phyloP scores from a whole-genome alignment of 2,113 vertebrate species.

The Nyctereutes procyonoides region DNA sequence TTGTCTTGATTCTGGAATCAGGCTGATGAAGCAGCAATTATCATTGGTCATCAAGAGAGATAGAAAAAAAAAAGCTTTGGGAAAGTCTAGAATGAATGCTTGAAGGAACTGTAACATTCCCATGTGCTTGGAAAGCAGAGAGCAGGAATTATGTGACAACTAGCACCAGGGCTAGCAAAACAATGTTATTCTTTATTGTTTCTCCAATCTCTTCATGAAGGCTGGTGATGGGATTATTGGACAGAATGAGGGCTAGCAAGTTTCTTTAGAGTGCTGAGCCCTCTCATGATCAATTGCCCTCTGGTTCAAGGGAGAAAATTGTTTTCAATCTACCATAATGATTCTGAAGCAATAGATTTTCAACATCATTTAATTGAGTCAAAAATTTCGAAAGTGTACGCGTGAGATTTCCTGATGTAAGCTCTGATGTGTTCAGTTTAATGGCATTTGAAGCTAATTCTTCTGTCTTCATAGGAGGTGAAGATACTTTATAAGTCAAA shows the following conservation, averaged over 20 bases:
- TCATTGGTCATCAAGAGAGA: neutral
- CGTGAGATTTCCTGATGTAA: neutral
- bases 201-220: neutral
- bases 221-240: neutral
- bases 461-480: neutral
- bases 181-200: neutral
- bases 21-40: neutral
- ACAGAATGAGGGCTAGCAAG: neutral
- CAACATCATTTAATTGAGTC: slow-evolving; percentile 49
- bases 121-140: neutral
- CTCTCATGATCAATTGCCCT: neutral
- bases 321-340: slow-evolving; percentile 11
- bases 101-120: neutral
- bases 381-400: slow-evolving; percentile 47
- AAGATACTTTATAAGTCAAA: slow-evolving; percentile 47
- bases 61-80: neutral
- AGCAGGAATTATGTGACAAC: neutral
- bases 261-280: neutral
- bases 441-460: slow-evolving; percentile 20
- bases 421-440: slow-evolving; percentile 3
- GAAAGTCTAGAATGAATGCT: neutral
- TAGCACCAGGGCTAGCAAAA: neutral
- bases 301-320: neutral
- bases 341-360: slow-evolving; percentile 19
- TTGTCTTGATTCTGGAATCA: neutral